These are phyloP conservation scores for Phengaris arion DNA, from an alignment of 2,888 invertebrate species.

Conservation along the genomic window DNA sequence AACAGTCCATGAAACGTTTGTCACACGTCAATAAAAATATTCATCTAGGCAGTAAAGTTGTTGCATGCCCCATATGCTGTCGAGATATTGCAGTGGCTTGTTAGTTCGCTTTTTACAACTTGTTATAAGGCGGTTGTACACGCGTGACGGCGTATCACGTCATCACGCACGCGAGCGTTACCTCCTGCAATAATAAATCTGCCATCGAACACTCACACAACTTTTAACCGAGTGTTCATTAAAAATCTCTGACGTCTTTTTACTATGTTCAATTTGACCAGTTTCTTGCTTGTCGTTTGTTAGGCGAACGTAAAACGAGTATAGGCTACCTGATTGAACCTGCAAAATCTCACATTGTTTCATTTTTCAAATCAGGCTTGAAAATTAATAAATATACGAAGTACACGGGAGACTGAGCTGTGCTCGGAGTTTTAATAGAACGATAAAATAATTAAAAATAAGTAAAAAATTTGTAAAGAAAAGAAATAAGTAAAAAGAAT, in stretches of 20 bases:
- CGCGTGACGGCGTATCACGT: conserved; percentile 74
- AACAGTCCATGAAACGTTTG: background rate
- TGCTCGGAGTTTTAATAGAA: no score
- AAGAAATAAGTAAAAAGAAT: no score
- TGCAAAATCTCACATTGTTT: background rate
- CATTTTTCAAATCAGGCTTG: background rate
- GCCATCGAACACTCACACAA: conserved; percentile 43
- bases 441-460: no score
- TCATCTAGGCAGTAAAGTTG: conserved; percentile 47
- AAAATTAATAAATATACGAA: no score
- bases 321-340: background rate
- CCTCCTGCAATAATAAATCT: conserved; percentile 48
- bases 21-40: conserved; percentile 32
- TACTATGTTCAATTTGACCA: conserved; percentile 27
- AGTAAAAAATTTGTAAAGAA: no score
- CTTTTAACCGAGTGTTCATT: conserved; percentile 41
- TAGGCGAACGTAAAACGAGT: background rate
- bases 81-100: conserved; percentile 59
- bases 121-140: conserved; percentile 68
- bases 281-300: background rate
- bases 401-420: no score
- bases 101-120: conserved; percentile 67
- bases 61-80: conserved; percentile 52
- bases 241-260: conserved; percentile 39
- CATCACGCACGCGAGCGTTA: conserved; percentile 69